A percentile compares a stretch with the other conserved stretches of the same genome.
These are phyloP conservation scores for Proctacanthus coquilletti DNA, from an alignment of 1,140 invertebrate species.

Conservation along the genomic window DNA sequence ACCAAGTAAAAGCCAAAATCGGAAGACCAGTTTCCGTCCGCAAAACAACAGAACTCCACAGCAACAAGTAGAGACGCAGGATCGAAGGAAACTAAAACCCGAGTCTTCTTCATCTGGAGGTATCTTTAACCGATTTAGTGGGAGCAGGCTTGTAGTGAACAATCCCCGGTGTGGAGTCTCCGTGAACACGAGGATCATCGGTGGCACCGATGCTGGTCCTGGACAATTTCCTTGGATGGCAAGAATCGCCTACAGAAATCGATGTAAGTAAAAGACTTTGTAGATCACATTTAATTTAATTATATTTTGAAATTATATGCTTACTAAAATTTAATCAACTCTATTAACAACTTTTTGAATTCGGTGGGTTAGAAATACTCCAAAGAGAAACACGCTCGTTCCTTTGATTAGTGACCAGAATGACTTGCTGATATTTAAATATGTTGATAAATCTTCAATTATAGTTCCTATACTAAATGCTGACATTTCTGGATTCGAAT, in stretches of 20 bases:
- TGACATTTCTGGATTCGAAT: no score
- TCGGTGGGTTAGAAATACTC: neutral
- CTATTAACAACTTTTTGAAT: conserved; percentile 1
- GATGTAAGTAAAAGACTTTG: conserved; percentile 10
- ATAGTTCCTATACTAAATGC: no score
- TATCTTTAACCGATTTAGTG: no score
- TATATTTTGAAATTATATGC: neutral
- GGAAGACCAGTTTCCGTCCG: neutral
- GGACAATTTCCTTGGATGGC: conserved; percentile 55
- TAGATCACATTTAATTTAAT: neutral
- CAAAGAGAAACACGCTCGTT: neutral
- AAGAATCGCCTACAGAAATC: conserved; percentile 40
- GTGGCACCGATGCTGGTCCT: conserved; percentile 38
- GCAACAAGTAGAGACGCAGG: no score
- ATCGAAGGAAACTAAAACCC: no score
- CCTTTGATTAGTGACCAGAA: neutral
- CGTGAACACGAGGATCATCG: conserved; percentile 41
- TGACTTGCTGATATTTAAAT: conserved; percentile 29
- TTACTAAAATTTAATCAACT: neutral
- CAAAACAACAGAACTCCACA: neutral
- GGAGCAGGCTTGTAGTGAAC: no score
- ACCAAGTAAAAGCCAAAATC: neutral
- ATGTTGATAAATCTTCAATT: no score
- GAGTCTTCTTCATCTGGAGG: no score
- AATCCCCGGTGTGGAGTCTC: conserved; percentile 41